These are phyloP conservation scores for Saxicola maurus DNA, from an alignment of 2,797 vertebrate genomes.

Conservation along the genomic window DNA sequence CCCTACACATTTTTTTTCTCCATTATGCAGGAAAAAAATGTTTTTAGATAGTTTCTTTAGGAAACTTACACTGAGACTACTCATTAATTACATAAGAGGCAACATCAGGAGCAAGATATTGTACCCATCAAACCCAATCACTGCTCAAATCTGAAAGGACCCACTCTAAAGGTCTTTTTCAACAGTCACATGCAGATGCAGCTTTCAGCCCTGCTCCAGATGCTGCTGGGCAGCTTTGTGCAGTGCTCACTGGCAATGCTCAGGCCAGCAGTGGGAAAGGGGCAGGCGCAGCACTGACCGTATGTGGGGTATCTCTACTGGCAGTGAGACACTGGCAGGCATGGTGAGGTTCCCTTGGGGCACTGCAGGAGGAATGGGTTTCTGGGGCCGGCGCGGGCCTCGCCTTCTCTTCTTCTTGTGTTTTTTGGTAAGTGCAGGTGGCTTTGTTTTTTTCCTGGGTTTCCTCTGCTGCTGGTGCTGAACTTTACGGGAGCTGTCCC, in stretches of 20 bases:
- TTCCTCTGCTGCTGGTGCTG: slow-evolving; percentile 98
- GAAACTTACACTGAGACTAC: background rate
- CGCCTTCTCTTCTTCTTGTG: slow-evolving; percentile 97
- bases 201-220: background rate
- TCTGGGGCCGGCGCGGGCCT: slow-evolving; percentile 91
- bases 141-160: background rate
- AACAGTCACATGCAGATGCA: background rate
- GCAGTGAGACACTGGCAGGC: slow-evolving; percentile 90
- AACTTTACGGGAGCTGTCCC: slow-evolving; percentile 91
- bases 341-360: slow-evolving; percentile 97
- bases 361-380: slow-evolving; percentile 95
- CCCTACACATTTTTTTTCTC: background rate
- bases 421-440: slow-evolving; percentile 98
- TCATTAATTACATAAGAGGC: background rate
- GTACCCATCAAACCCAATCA: background rate
- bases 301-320: slow-evolving; percentile 84
- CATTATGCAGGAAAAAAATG: background rate
- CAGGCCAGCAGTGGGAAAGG: background rate
- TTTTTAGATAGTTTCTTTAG: background rate
- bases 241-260: accelerated
- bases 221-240: background rate
- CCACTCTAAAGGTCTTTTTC: background rate
- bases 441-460: slow-evolving; percentile 98
- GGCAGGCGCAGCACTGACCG: slow-evolving; percentile 74
- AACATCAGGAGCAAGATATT: background rate